Conservation (phyloP, 2,797 vertebrate genomes). For the Intellagama lesueurii region DNA sequence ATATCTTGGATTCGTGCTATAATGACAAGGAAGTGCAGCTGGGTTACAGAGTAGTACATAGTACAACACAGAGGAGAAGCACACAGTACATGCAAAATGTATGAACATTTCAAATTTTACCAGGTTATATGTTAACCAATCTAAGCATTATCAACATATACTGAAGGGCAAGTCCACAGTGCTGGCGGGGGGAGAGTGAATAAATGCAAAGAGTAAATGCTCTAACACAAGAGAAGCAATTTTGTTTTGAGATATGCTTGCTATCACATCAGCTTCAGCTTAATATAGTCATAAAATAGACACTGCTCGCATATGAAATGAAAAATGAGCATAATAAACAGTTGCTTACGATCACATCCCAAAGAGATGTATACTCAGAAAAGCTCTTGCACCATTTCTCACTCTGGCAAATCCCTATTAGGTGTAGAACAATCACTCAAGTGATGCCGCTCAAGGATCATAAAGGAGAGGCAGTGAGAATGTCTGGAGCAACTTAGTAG, state of each 20-base stretch:
- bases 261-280: slow-evolving; percentile 4
- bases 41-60: too few species aligned
- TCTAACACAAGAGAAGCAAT: slow-evolving; percentile 8
- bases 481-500: not conserved
- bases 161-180: slow-evolving; percentile 27
- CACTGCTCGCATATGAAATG: not conserved
- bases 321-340: not conserved
- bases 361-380: fast-evolving
- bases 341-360: not conserved
- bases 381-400: not conserved
- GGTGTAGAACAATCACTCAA: slow-evolving; percentile 6
- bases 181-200: slow-evolving; percentile 9
- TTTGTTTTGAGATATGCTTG: not conserved
- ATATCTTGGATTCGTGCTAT: not conserved
- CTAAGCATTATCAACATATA: not conserved
- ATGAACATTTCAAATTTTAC: not conserved
- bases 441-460: not conserved
- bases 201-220: slow-evolving; percentile 26
- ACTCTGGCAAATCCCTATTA: not conserved
- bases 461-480: not conserved
- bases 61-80: not conserved
- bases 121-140: slow-evolving; percentile 43
- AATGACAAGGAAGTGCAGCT: not conserved
- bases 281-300: not conserved
- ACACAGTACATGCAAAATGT: not conserved